phyloP scores from a whole-genome alignment of 2,888 invertebrate species.

The Hypena proboscidalis region DNA sequence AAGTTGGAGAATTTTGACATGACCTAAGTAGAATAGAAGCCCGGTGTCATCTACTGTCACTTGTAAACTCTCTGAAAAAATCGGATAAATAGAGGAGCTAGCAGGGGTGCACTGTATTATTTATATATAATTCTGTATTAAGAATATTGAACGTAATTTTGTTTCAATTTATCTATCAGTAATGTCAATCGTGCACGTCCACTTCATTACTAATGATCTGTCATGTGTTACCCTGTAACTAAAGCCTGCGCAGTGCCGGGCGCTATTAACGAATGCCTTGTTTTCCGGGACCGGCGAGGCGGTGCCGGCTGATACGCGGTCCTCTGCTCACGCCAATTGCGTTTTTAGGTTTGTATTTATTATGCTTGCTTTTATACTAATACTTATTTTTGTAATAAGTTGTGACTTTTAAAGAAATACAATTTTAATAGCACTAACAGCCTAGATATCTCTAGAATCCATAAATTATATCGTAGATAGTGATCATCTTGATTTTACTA shows the following conservation, averaged over 20 bases:
- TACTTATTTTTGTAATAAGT: conserved; percentile 3
- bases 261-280: conserved; percentile 72
- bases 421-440: too few species aligned
- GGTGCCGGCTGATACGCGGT: conserved; percentile 73
- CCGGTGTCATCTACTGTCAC: too few species aligned
- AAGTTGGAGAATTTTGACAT: too few species aligned
- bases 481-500: too few species aligned
- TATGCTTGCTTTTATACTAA: conserved; percentile 61
- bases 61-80: too few species aligned
- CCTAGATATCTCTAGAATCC: too few species aligned
- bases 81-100: too few species aligned
- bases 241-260: conserved; percentile 48
- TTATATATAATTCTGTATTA: too few species aligned
- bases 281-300: conserved; percentile 79
- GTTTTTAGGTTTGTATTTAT: conserved; percentile 81
- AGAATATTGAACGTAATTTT: neutral
- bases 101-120: too few species aligned
- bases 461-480: too few species aligned
- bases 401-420: too few species aligned
- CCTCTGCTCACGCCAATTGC: conserved; percentile 82
- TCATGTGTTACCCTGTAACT: conserved; percentile 19
- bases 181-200: conserved; percentile 23
- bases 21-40: too few species aligned
- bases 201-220: conserved; percentile 27
- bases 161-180: neutral